Conservation (phyloP, 2,113 vertebrate genomes). For the Todiramphus chloris region DNA sequence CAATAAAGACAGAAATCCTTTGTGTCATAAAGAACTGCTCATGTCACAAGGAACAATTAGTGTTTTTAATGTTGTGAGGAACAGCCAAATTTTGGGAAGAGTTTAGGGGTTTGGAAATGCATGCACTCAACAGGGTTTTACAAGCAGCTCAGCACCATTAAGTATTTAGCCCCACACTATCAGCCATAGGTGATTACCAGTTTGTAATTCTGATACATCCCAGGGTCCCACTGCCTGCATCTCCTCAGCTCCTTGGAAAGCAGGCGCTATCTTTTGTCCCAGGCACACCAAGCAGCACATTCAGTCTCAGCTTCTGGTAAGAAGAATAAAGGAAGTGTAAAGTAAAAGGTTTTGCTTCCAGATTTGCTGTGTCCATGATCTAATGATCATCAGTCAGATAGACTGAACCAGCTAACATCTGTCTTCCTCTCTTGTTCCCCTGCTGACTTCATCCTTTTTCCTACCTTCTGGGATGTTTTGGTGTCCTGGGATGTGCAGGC, state of each 20-base stretch:
- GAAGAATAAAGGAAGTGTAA: background rate
- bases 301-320: background rate
- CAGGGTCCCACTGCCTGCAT: background rate
- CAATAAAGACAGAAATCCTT: background rate
- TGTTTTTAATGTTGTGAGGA: background rate
- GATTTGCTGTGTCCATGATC: fast-evolving
- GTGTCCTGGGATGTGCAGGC: background rate
- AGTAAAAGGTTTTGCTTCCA: background rate
- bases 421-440: background rate
- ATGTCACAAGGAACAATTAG: background rate
- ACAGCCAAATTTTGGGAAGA: background rate
- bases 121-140: background rate
- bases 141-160: background rate
- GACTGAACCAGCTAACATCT: background rate
- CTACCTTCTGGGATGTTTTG: background rate
- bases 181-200: background rate
- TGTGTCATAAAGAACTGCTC: background rate
- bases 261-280: background rate
- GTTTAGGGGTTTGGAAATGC: background rate
- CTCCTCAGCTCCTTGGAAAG: background rate
- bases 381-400: background rate
- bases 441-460: background rate
- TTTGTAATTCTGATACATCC: background rate
- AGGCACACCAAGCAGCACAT: background rate
- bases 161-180: background rate